phyloP scores from a whole-genome alignment of 2,888 invertebrate genomes.

The Agrypnus murinus region DNA sequence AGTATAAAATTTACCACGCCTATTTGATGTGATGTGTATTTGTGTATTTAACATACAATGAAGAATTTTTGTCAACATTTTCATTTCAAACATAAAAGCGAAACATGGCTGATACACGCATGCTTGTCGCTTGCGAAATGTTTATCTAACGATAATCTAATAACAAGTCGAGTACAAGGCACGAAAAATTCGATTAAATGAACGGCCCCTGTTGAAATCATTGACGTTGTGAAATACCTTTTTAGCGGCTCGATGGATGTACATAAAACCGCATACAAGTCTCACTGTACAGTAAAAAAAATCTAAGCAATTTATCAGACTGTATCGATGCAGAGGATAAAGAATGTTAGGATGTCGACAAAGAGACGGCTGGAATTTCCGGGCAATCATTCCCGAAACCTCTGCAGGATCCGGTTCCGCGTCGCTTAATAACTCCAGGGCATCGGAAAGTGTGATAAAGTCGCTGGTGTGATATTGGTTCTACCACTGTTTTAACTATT shows the following conservation, averaged over 20 bases:
- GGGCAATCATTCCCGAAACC: conserved; percentile 63
- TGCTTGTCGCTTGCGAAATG: conserved; percentile 11
- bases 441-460: conserved; percentile 49
- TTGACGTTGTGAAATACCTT: neutral
- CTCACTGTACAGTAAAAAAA: conserved; percentile 52
- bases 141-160: conserved; percentile 28
- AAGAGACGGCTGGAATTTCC: conserved; percentile 64
- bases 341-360: conserved; percentile 62
- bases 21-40: conserved; percentile 22
- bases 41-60: conserved; percentile 20
- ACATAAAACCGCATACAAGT: conserved; percentile 14
- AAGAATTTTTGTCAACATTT: conserved; percentile 19
- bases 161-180: conserved; percentile 1
- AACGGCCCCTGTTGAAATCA: conserved; percentile 14
- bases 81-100: conserved; percentile 16
- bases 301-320: conserved; percentile 62
- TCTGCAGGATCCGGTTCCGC: conserved; percentile 60
- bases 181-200: conserved; percentile 19
- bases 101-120: conserved; percentile 19
- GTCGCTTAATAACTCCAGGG: conserved; percentile 63
- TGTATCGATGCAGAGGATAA: conserved; percentile 63
- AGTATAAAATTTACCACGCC: conserved; percentile 20
- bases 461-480: conserved; percentile 33
- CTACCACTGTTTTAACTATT: conserved; percentile 20
- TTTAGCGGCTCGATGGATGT: conserved; percentile 1